phyloP scores from a whole-genome alignment of 2,797 vertebrate species.

The Jordanella pulchra region DNA sequence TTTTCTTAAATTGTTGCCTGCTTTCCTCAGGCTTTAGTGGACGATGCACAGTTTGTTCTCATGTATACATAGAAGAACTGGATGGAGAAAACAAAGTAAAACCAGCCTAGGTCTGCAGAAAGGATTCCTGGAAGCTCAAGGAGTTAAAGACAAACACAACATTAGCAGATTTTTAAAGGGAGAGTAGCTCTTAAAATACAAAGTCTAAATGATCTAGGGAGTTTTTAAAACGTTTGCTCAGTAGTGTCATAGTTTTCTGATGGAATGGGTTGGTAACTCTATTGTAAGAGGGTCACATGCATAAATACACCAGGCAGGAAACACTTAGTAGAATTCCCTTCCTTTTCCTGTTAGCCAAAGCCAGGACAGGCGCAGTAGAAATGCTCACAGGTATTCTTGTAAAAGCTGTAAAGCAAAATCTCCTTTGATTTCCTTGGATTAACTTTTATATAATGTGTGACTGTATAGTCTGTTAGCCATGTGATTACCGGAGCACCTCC shows the following conservation, averaged over 20 bases:
- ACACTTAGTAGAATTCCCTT: slow-evolving; percentile 55
- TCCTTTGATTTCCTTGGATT: not conserved
- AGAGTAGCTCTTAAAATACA: not conserved
- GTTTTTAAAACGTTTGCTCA: not conserved
- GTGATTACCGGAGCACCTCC: slow-evolving; percentile 37
- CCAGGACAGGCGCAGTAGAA: slow-evolving; percentile 27
- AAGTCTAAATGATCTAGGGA: not conserved
- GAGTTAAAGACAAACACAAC: not conserved
- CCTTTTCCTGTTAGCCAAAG: slow-evolving; percentile 66
- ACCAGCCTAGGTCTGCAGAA: not conserved
- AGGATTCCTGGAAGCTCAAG: not conserved
- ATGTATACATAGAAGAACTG: not conserved
- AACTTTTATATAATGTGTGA: not conserved
- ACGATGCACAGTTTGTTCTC: not conserved
- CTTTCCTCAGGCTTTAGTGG: not conserved
- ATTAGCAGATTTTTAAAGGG: not conserved
- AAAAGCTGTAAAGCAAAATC: not conserved
- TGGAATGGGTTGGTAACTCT: slow-evolving; percentile 9
- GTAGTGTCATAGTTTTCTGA: too few species aligned
- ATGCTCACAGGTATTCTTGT: not conserved
- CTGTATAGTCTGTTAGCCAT: slow-evolving; percentile 14
- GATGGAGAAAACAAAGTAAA: not conserved
- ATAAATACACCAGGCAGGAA: slow-evolving; percentile 62
- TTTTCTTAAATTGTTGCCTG: not conserved
- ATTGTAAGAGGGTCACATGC: slow-evolving; percentile 43